Evolutionary conservation across 2,888 invertebrate genomes (phyloP).

Genomic region (Vanessa cardui): DNA sequence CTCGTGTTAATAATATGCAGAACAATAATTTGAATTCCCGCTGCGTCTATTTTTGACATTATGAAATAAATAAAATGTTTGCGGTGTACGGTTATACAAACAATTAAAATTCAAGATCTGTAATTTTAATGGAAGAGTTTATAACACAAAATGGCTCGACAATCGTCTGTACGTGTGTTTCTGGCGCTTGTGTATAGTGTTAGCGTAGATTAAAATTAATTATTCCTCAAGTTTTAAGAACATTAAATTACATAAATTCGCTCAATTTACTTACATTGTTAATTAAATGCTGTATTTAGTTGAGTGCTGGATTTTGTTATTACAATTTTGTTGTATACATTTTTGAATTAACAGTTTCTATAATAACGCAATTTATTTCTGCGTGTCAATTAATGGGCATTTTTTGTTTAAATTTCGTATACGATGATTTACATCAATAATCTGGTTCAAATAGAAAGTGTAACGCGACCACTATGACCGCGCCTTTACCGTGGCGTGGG

Average conservation of each 20-base stretch:
- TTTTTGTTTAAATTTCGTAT: conserved; percentile 14
- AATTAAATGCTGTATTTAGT: background rate
- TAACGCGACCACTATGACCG: conserved; percentile 28
- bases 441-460: conserved; percentile 12
- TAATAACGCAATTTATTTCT: background rate
- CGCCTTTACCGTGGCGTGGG: conserved; percentile 55
- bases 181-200: conserved; percentile 6
- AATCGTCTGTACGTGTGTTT: conserved; percentile 31
- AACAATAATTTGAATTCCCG: conserved; percentile 11
- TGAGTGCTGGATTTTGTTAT: background rate
- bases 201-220: background rate
- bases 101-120: conserved; percentile 39
- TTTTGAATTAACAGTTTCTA: no score
- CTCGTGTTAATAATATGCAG: conserved; percentile 14
- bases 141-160: conserved; percentile 48
- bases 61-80: conserved; percentile 24
- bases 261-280: background rate
- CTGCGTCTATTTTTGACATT: conserved; percentile 8
- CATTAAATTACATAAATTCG: background rate
- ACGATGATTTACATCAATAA: background rate
- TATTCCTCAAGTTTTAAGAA: background rate
- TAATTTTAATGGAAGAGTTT: conserved; percentile 43
- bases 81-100: conserved; percentile 29
- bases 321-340: background rate
- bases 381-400: background rate